Percentiles rank a stretch among this genome's conserved stretches.
These are phyloP conservation scores for Phyllotreta cruciferae DNA, from an alignment of 2,888 invertebrate species.

Conservation along the genomic window DNA sequence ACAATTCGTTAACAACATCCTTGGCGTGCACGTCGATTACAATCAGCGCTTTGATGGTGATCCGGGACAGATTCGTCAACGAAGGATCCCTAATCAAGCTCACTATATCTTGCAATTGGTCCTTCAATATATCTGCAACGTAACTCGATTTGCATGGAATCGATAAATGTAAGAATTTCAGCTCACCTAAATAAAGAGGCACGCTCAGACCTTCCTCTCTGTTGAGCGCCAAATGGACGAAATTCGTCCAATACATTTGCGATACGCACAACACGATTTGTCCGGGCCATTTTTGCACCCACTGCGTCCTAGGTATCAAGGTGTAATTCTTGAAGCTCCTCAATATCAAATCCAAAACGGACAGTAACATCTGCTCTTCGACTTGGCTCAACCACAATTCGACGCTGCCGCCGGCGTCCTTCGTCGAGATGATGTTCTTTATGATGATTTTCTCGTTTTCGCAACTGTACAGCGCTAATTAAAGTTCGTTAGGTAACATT, in stretches of 20 bases:
- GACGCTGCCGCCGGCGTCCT: constrained; percentile 80
- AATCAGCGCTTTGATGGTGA: constrained; percentile 82
- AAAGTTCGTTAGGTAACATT: neutral
- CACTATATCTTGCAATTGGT: constrained; percentile 77
- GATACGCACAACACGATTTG: constrained; percentile 82
- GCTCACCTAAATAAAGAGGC: constrained; percentile 63
- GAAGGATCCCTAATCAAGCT: constrained; percentile 74
- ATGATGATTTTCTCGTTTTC: constrained; percentile 73
- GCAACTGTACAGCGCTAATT: constrained; percentile 74
- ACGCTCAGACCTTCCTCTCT: constrained; percentile 62
- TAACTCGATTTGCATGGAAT: neutral
- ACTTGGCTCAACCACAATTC: constrained; percentile 88
- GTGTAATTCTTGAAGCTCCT: constrained; percentile 72
- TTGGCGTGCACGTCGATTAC: constrained; percentile 87
- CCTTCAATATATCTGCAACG: constrained; percentile 48
- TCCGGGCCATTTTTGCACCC: constrained; percentile 62
- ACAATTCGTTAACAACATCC: constrained; percentile 76
- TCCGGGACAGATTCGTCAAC: constrained; percentile 73
- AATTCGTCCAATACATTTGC: constrained; percentile 84
- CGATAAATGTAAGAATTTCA: neutral
- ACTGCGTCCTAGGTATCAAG: constrained; percentile 66
- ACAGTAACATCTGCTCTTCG: constrained; percentile 79
- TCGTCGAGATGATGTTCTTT: constrained; percentile 46
- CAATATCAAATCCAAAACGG: constrained; percentile 73
- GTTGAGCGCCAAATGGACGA: constrained; percentile 74